Base-by-base conservation (phyloP, 2,888 invertebrate genomes). In the Griposia aprilina region DNA sequence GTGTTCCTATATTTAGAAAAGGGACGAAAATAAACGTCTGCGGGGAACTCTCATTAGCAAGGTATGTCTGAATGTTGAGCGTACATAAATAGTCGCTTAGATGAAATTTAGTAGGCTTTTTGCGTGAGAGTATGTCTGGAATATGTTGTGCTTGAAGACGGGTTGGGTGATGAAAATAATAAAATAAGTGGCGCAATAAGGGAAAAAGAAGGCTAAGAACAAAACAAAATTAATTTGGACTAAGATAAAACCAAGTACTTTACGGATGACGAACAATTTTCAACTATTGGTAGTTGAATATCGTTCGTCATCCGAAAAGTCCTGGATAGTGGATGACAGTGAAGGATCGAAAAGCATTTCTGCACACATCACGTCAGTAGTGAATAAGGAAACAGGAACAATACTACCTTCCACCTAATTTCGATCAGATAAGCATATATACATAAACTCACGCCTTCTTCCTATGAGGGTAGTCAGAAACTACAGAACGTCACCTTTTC, bases 1-100 rank as follows among this genome's bases (percentile, higher is more conserved):
- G 80, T 80, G 68, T 80, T 45, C 67, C 13, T 77, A 72, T 85
- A 86, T 80, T 81, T 85, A 82, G 59, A 81, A 81, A 74, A 69
- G 75, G 76, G 66, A 45, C 76, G 20, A 75, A 82, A 82, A 78
- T 63, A 84, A 81, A 78, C 30, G 78, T 65, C 66, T 73, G 60
- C 65, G 30, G 3, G 57, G 78, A 76, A 65, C 63, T 71, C 81
- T 86, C 81, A 81, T 86, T 86, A 81, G 67, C 36, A 74, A 75
- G 76, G 60, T 76, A 80, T 80, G 68, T 74, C 41, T 76, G 59
- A 76, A 75, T 75, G 59, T 60, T 59, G 41, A 83, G 59, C 76
- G 57, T 70, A 71, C 50, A 71, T 68, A 83, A 80, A 79, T 76
- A 75, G 30, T 57, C 52, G 8, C 70, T 78, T 76, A 73, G 66